A percentile compares a stretch with the other conserved stretches of the same genome.
Conservation (phyloP, 2,888 invertebrate genomes). For the Cetonia aurata region DNA sequence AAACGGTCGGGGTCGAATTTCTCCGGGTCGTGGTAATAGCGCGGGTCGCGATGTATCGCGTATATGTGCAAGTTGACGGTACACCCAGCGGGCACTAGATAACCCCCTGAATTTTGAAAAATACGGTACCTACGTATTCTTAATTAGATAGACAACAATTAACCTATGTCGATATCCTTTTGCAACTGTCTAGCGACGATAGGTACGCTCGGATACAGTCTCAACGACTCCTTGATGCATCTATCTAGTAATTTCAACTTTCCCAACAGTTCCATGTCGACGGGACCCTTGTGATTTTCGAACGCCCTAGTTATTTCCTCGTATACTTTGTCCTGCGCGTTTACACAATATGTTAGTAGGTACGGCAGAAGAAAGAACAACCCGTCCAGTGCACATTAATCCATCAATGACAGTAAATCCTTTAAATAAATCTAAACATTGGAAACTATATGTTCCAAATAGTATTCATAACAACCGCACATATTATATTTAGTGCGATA, state of each 20-base stretch:
- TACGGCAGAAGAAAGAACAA: no score
- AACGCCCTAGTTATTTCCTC: constrained; percentile 68
- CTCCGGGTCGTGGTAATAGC: constrained; percentile 75
- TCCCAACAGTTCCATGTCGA: constrained; percentile 68
- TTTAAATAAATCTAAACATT: no score
- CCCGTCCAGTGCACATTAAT: no score
- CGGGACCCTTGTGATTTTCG: constrained; percentile 65
- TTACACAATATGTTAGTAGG: neutral
- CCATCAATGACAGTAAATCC: no score
- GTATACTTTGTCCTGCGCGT: constrained; percentile 63
- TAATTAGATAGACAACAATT: no score
- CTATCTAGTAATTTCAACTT: constrained; percentile 77
- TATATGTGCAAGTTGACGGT: constrained; percentile 47
- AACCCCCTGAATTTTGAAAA: constrained; percentile 42
- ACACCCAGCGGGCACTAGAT: constrained; percentile 47
- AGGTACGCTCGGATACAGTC: constrained; percentile 77
- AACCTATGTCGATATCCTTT: constrained; percentile 72
- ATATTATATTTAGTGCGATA: no score
- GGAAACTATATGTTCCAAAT: no score
- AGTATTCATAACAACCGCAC: no score
- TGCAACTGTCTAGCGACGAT: constrained; percentile 73
- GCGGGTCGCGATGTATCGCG: constrained; percentile 72
- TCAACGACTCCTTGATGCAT: constrained; percentile 77
- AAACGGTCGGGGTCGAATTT: constrained; percentile 79
- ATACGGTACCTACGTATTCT: neutral